Base-by-base conservation (phyloP, 2,113 vertebrate species). In the Xenus cinereus region DNA sequence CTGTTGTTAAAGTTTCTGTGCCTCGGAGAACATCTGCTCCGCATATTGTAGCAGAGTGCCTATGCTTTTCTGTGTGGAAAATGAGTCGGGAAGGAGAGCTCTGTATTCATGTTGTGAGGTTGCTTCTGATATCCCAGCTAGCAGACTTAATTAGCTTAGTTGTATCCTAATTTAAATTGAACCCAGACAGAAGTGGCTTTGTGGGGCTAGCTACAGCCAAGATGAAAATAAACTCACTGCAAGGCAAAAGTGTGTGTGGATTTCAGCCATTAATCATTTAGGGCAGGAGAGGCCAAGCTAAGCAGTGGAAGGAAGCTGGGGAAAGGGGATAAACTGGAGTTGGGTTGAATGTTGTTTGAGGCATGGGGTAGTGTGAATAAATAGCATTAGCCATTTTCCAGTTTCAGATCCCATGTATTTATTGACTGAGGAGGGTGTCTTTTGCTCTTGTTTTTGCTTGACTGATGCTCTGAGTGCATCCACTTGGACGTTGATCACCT, bases 141-240 rank as follows among this genome's bases (percentile, higher is more conserved):
- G 57, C 57, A 94, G 59, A 66, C 76, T 86, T 95, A 26, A 92
- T 91, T 78, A 90, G 54, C 76, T 85, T 22, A 35, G 8, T 50
- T 57, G 67, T 54, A 54, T 66, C 89, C 86, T 92, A 19, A 88
- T 97, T 96, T 88, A 93, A 95, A 87, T 89, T 54, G 67, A 92
- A 77, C 22, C 59, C 86, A 92, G 94, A 62, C 93, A 89, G 86
- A 77, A 63, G 60, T 84, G 69, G 79, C 90, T 97, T 87, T 93
- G 39, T 93, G 93, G 54, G 85, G 10, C 50, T 77, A 30, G 79
- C 75, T 88, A 1, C 43, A 81, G 85, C 79, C 69, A 48, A 46
- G 64, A 33, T 33, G 57, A 62, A 87, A 94, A 90, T 86, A 60
- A 94, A 59, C 18, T 53, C 4, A 11, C 33, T 53, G 74, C 57